These are phyloP conservation scores for Colostygia pectinataria DNA, from an alignment of 2,888 invertebrate species.

Conservation along the genomic window DNA sequence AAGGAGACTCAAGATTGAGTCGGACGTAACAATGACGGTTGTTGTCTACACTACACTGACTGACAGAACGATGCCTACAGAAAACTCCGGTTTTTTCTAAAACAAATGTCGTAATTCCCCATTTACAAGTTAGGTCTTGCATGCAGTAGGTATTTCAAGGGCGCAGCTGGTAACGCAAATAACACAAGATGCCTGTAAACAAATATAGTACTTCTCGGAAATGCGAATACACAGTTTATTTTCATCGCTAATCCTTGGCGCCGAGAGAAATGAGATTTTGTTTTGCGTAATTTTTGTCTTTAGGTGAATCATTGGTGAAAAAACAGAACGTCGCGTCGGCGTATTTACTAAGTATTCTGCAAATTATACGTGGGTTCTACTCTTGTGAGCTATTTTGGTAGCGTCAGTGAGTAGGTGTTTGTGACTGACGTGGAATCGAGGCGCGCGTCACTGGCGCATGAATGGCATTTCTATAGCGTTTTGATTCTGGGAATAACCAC, in stretches of 20 bases:
- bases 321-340: background rate
- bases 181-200: conserved; percentile 47
- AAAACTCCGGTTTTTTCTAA: too few species aligned
- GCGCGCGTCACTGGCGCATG: conserved; percentile 7
- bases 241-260: conserved; percentile 37
- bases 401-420: too few species aligned
- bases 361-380: conserved; percentile 15
- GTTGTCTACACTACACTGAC: too few species aligned
- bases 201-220: conserved; percentile 63
- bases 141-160: conserved; percentile 42
- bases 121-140: conserved; percentile 2
- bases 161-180: conserved; percentile 39
- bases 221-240: conserved; percentile 47
- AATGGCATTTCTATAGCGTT: conserved; percentile 10
- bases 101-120: too few species aligned
- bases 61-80: too few species aligned
- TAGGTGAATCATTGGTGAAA: conserved; percentile 35
- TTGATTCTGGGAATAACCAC: conserved; percentile 6
- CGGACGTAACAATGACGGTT: too few species aligned
- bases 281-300: conserved; percentile 37
- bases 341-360: conserved; percentile 23
- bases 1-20: too few species aligned
- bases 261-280: conserved; percentile 36
- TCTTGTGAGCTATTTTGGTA: conserved; percentile 21
- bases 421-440: conserved; percentile 3